Evolutionary conservation across 2,113 vertebrate genomes (phyloP).

Genomic region (Pipra filicauda): DNA sequence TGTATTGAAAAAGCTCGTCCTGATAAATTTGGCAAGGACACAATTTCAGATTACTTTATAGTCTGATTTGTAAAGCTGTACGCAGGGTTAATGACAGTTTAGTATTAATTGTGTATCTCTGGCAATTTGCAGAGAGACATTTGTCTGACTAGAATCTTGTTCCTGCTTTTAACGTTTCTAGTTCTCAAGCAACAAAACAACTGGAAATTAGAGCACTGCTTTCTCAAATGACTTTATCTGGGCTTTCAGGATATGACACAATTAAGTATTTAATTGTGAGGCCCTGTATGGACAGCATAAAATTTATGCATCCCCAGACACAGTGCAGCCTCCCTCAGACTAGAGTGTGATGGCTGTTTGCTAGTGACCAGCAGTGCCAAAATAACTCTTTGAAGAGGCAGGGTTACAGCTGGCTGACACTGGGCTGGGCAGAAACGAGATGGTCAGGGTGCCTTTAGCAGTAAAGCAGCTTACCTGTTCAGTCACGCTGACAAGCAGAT

Average conservation of each 20-base stretch:
- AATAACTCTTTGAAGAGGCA: not conserved
- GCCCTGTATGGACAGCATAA: not conserved
- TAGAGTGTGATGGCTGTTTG: not conserved
- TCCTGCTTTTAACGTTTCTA: not conserved
- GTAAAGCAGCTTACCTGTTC: conserved; percentile 11
- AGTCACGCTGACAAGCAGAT: not conserved
- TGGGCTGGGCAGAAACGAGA: not conserved
- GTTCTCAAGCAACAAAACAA: not conserved
- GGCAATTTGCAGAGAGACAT: not conserved
- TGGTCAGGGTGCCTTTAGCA: not conserved
- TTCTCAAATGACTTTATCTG: not conserved
- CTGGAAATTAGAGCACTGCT: not conserved
- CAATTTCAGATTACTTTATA: not conserved
- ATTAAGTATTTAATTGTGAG: conserved; percentile 7
- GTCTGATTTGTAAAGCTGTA: not conserved
- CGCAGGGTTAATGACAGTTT: not conserved
- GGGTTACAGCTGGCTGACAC: not conserved
- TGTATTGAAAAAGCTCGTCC: conserved; percentile 18
- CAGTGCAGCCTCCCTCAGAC: not conserved
- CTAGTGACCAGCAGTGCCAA: not conserved
- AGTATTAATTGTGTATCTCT: not conserved
- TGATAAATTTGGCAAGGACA: conserved; percentile 2
- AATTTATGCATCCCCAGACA: not conserved
- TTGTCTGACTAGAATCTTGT: not conserved
- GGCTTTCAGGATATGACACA: not conserved